phyloP scores from a whole-genome alignment of 2,888 invertebrate genomes.

The Oxystoma pomonae region DNA sequence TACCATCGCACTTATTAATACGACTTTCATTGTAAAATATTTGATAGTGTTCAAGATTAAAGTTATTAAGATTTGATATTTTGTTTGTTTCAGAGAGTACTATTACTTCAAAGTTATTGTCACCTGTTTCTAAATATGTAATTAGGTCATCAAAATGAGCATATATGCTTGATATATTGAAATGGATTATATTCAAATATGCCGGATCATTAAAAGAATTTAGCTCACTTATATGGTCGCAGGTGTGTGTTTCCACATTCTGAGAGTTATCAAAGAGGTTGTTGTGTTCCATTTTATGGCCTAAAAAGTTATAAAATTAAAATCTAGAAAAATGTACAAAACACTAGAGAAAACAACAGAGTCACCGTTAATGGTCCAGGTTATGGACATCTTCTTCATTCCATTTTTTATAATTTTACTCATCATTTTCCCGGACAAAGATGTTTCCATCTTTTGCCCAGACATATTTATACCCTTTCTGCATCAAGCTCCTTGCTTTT shows the following conservation, averaged over 20 bases:
- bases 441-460: not conserved
- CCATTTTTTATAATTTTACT: not conserved
- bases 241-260: not conserved
- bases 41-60: conserved; percentile 8
- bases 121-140: not conserved
- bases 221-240: not conserved
- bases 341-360: too few relatives aligned
- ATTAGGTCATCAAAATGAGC: not conserved
- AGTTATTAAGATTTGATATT: conserved; percentile 10
- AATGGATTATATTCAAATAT: not conserved
- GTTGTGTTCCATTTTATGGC: not conserved
- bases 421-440: not conserved
- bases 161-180: not conserved
- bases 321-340: too few relatives aligned
- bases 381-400: not conserved
- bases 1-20: conserved; percentile 12
- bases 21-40: conserved; percentile 12
- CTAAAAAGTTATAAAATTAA: too few relatives aligned
- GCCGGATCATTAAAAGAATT: not conserved
- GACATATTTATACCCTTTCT: not conserved
- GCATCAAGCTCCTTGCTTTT: not conserved
- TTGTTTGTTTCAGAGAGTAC: conserved; percentile 7
- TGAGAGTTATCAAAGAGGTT: not conserved
- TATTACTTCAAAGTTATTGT: conserved; percentile 8
- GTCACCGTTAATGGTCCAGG: too few relatives aligned